Evolutionary conservation across 2,797 vertebrate genomes (phyloP), one percentile per base, ranked within the genome.

Genomic region (Pelodytes ibericus): DNA sequence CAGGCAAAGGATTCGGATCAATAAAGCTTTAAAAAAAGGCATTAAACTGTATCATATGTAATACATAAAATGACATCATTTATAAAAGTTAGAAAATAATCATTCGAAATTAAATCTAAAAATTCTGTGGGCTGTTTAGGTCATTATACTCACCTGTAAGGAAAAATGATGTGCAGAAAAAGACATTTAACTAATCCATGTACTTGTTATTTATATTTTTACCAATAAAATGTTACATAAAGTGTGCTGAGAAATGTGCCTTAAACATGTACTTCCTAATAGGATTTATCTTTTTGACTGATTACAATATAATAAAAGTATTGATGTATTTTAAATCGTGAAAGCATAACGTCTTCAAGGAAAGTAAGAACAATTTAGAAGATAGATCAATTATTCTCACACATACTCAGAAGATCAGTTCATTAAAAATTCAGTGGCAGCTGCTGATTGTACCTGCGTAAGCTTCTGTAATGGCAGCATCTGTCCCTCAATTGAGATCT

Each of bases 361-460:
- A 33, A 24, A 44, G 72, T 30, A 29, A 62, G 61, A 29, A 33
- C 49, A 67, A 49, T 22, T 31, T 67, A 60, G 58, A 62, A 62
- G 8, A 31, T 24, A 56, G 57, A 75, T 75, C 36, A 68, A 58
- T 75, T 61, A n/a, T 22, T 62, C 41, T 53, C 44, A 25, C 39
- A 69, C 58, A 29, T 69, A 36, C 64, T 39, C 58, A 13, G 41
- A 69, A 61, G 66, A 59, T 63, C 66, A 63, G 22, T 63, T 70
- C 66, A 76, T 76, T 57, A 71, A 30, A 71, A 44, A 71, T 71
- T 69, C 74, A 64, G 33, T 65, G 74, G 51, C 66, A 77, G 74
- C 67, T 77, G 74, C 67, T 59, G 74, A 77, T 77, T 76, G 74
- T 76, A 76, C 65, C 74, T 70, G 74, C 53, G 65, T 63, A 76